Evolutionary conservation across 2,797 vertebrate species (phyloP).

Genomic region (Acrossocheilus fasciatus): DNA sequence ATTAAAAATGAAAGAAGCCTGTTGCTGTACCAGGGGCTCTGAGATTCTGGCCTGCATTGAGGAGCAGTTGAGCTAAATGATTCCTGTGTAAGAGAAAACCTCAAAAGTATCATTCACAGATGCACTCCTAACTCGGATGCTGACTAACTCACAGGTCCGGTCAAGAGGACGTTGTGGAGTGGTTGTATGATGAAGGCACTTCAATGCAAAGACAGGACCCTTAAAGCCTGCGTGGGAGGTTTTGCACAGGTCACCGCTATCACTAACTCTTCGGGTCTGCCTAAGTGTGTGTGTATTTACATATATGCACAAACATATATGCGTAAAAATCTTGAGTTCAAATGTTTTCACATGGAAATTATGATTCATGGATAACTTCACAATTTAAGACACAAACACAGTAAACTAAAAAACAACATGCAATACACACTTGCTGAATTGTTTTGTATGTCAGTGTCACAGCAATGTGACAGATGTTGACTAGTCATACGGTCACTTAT

Average conservation of each 20-base stretch:
- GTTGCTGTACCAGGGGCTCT: slow-evolving; percentile 16
- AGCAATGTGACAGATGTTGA: slow-evolving; percentile 1
- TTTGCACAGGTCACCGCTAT: neutral
- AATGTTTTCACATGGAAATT: neutral
- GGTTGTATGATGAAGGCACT: slow-evolving; percentile 23
- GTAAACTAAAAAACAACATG: neutral
- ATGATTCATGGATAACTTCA: neutral
- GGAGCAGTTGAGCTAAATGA: slow-evolving; percentile 42
- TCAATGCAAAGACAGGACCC: neutral
- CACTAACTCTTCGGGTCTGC: neutral
- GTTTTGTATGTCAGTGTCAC: neutral
- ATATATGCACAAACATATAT: neutral
- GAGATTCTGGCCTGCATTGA: slow-evolving; percentile 34
- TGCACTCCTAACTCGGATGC: neutral
- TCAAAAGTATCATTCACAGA: neutral
- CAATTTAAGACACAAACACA: neutral
- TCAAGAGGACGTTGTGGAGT: slow-evolving; percentile 11
- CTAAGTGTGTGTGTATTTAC: neutral
- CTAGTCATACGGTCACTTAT: slow-evolving; percentile 3
- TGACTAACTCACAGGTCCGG: slow-evolving; percentile 19
- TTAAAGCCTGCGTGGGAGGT: neutral
- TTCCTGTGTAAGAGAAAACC: slow-evolving; percentile 24
- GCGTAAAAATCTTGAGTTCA: neutral
- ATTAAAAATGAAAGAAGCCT: slow-evolving; percentile 50
- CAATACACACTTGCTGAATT: neutral